Evolutionary conservation across 2,113 vertebrate species (phyloP).

Genomic region (Hucho hucho): DNA sequence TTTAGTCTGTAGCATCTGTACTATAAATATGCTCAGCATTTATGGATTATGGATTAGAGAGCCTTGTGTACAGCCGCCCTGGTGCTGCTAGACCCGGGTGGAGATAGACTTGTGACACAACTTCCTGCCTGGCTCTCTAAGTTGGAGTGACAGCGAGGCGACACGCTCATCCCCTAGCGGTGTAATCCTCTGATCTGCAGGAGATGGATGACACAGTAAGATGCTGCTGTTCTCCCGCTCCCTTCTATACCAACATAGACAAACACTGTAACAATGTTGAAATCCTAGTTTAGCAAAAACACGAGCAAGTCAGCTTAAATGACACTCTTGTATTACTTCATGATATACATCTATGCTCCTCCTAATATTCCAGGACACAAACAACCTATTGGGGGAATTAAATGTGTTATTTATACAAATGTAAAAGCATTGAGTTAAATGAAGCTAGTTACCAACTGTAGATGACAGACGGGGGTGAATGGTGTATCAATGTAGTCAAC

Average conservation of each 20-base stretch:
- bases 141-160: constrained; percentile 43
- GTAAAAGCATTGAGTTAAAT: background rate
- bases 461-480: too few relatives aligned
- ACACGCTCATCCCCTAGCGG: constrained; percentile 35
- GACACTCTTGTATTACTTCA: too few relatives aligned
- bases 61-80: background rate
- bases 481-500: too few relatives aligned
- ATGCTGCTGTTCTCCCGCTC: constrained; percentile 53
- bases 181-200: constrained; percentile 67
- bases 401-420: background rate
- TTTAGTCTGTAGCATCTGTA: background rate
- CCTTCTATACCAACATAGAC: constrained; percentile 19
- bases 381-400: background rate
- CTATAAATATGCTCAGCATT: background rate
- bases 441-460: too few relatives aligned
- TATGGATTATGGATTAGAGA: background rate
- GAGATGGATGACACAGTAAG: constrained; percentile 51
- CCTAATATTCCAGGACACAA: constrained; percentile 12
- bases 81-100: background rate
- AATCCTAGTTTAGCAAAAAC: background rate
- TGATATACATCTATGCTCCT: constrained; percentile 35
- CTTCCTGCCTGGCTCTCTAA: constrained; percentile 26
- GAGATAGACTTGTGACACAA: constrained; percentile 16
- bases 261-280: background rate
- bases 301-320: too few relatives aligned